These are phyloP conservation scores for Varecia variegata DNA, from an alignment of 2,797 vertebrate species.

Conservation along the genomic window DNA sequence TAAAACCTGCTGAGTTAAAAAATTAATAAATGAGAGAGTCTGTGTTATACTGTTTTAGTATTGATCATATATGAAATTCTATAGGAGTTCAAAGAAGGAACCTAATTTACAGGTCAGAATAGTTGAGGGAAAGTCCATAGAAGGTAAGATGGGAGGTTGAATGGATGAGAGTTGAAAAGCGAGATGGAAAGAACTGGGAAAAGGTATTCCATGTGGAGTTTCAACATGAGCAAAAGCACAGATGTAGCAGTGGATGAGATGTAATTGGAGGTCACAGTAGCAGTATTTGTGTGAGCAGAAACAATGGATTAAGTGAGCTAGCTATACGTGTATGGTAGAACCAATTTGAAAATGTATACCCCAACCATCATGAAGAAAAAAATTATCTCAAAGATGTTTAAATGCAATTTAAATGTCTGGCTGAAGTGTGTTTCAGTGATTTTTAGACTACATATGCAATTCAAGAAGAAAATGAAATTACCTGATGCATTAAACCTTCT, in stretches of 20 bases:
- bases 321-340: not conserved
- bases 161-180: not conserved
- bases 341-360: not conserved
- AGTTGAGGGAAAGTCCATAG: not conserved
- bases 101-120: not conserved
- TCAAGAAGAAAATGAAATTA: conserved; percentile 24
- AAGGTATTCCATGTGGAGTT: not conserved
- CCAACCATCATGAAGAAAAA: not conserved
- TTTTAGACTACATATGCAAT: not conserved
- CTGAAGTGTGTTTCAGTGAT: not conserved
- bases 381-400: not conserved
- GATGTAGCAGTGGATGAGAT: not conserved
- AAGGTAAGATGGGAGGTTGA: not conserved
- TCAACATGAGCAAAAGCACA: not conserved
- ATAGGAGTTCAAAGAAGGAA: not conserved
- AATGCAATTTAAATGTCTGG: not conserved
- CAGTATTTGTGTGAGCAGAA: not conserved
- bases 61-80: not conserved
- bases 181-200: not conserved
- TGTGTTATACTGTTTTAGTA: not conserved
- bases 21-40: not conserved
- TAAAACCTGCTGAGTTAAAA: conserved; percentile 15
- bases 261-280: not conserved
- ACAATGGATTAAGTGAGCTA: not conserved
- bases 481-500: not conserved